phyloP scores from a whole-genome alignment of 2,113 vertebrate genomes.

The Cryptotis parvus region DNA sequence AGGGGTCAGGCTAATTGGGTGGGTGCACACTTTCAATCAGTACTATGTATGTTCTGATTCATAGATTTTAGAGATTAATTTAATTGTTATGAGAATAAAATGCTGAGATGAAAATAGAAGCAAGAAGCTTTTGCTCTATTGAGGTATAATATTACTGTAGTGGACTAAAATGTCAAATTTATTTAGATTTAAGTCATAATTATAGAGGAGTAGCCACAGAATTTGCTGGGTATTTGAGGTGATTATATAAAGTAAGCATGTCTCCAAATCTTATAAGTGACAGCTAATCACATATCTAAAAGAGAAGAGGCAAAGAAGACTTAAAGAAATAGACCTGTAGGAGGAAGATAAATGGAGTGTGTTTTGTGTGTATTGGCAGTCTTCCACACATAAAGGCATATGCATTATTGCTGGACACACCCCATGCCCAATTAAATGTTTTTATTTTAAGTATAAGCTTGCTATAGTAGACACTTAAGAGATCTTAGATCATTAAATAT shows the following conservation, averaged over 20 bases:
- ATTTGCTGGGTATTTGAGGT: background rate
- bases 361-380: no score
- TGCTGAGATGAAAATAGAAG: background rate
- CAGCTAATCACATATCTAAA: background rate
- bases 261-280: background rate
- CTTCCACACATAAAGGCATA: no score
- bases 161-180: slow-evolving; percentile 21
- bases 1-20: background rate
- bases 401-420: no score
- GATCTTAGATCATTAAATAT: background rate
- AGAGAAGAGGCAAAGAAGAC: background rate
- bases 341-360: background rate
- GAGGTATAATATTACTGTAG: background rate
- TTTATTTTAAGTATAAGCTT: background rate
- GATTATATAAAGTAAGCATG: background rate
- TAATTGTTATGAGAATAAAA: background rate
- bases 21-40: background rate
- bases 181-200: background rate
- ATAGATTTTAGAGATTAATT: no score
- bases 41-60: no score
- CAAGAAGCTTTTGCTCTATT: background rate
- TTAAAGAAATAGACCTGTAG: background rate
- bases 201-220: background rate
- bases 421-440: no score
- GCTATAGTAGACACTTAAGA: background rate